phyloP scores from a whole-genome alignment of 2,888 invertebrate genomes.

The Carcina quercana region DNA sequence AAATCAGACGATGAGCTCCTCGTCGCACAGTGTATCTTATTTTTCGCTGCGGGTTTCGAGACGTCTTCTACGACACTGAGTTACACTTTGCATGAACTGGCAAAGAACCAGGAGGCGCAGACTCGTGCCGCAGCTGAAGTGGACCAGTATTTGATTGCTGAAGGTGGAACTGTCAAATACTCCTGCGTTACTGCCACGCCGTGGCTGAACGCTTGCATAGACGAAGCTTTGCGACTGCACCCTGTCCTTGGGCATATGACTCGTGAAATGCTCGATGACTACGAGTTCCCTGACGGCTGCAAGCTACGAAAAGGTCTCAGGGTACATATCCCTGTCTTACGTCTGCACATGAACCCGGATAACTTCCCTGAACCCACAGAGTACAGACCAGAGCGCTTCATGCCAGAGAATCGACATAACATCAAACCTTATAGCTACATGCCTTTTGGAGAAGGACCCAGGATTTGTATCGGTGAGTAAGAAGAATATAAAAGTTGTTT shows the following conservation, averaged over 20 bases:
- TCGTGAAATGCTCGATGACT: constrained; percentile 31
- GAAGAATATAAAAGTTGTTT: too few relatives aligned
- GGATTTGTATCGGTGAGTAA: constrained; percentile 45
- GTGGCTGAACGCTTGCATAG: constrained; percentile 34
- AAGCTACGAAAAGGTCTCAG: background rate
- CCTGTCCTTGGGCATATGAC: constrained; percentile 39
- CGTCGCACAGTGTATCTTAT: constrained; percentile 67
- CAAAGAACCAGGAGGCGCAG: constrained; percentile 31
- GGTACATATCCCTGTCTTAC: constrained; percentile 5
- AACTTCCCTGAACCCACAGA: constrained; percentile 1
- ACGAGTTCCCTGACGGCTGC: background rate
- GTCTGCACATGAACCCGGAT: constrained; percentile 20
- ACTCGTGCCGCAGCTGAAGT: constrained; percentile 19
- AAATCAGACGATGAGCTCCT: constrained; percentile 52
- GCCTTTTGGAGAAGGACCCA: constrained; percentile 52
- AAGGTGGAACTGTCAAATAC: constrained; percentile 18
- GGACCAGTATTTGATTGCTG: constrained; percentile 24
- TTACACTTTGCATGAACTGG: constrained; percentile 34
- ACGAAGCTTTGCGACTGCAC: constrained; percentile 40
- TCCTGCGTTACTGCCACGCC: constrained; percentile 35
- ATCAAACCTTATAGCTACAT: constrained; percentile 43
- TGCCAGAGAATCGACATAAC: constrained; percentile 28
- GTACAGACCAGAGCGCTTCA: constrained; percentile 40
- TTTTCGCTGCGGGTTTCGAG: constrained; percentile 50
- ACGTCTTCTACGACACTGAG: constrained; percentile 34